Percentiles rank a stretch among this genome's conserved stretches.
phyloP scores from a whole-genome alignment of 2,113 vertebrate species.

The Varanus komodoensis region DNA sequence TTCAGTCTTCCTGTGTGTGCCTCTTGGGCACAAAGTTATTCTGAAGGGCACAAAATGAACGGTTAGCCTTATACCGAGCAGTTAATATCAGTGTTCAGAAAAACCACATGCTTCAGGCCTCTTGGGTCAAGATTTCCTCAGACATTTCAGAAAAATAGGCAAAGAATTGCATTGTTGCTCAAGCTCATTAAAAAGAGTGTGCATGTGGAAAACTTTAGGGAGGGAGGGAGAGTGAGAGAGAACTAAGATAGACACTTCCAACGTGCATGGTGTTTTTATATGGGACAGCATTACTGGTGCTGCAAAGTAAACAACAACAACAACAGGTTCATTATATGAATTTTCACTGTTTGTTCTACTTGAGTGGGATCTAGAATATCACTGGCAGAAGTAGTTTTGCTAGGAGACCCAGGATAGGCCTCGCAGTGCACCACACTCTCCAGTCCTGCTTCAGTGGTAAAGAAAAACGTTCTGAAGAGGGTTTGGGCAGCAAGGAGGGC shows the following conservation, averaged over 20 bases:
- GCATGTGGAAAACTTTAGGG: neutral
- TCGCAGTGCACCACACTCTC: too few relatives aligned
- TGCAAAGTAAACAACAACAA: too few relatives aligned
- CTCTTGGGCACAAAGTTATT: neutral
- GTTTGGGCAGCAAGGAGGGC: too few relatives aligned
- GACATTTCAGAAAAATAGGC: neutral
- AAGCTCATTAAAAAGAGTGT: neutral
- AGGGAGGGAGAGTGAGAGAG: neutral
- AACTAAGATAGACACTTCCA: neutral
- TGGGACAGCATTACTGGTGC: too few relatives aligned
- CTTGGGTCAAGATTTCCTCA: neutral
- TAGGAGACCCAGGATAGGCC: too few relatives aligned
- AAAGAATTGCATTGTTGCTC: too few relatives aligned
- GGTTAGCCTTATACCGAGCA: neutral
- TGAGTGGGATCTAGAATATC: too few relatives aligned
- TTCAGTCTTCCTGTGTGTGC: neutral
- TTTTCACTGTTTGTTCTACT: too few relatives aligned
- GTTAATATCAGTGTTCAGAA: neutral
- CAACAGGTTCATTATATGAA: too few relatives aligned
- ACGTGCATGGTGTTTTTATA: neutral
- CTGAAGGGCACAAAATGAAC: neutral
- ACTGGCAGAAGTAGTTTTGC: too few relatives aligned
- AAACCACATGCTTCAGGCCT: neutral
- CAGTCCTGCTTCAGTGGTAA: too few relatives aligned
- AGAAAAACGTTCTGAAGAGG: too few relatives aligned